These are phyloP conservation scores for Cynopterus sphinx DNA, from an alignment of 2,797 vertebrate genomes.

Conservation along the genomic window DNA sequence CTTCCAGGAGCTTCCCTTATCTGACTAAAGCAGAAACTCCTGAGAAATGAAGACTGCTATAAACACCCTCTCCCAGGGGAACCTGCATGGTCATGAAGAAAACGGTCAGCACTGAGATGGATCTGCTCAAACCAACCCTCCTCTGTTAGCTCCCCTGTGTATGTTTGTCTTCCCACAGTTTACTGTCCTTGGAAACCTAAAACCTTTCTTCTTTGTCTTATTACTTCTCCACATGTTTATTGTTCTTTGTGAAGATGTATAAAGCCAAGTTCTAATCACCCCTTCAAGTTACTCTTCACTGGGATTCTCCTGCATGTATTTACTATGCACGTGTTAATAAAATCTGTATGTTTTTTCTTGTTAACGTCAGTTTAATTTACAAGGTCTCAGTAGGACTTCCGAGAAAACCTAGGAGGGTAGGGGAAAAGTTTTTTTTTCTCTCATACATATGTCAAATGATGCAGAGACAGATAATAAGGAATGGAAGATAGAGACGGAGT, in stretches of 20 bases:
- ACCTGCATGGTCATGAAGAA: neutral
- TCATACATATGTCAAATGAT: neutral
- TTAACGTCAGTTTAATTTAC: neutral
- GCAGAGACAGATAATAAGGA: neutral
- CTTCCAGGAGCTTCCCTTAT: neutral
- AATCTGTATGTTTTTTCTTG: neutral
- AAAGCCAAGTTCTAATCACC: neutral
- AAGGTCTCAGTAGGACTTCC: neutral
- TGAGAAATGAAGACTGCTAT: neutral
- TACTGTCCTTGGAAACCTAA: neutral
- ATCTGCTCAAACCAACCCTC: neutral
- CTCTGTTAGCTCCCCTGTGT: fast-evolving
- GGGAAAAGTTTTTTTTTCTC: neutral
- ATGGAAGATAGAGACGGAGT: too few species aligned
- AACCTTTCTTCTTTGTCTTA: neutral
- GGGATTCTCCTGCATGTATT: neutral
- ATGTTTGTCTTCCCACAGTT: neutral
- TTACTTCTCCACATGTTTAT: neutral
- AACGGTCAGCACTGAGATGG: neutral
- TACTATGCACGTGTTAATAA: neutral
- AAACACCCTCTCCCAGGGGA: neutral
- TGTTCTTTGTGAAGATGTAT: neutral
- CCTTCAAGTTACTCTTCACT: neutral
- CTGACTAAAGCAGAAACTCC: neutral
- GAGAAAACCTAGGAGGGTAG: neutral